Evolutionary conservation across 2,888 invertebrate genomes (phyloP), one percentile per base, ranked within the genome.

Genomic region (Macrosoma leucophasiata): DNA sequence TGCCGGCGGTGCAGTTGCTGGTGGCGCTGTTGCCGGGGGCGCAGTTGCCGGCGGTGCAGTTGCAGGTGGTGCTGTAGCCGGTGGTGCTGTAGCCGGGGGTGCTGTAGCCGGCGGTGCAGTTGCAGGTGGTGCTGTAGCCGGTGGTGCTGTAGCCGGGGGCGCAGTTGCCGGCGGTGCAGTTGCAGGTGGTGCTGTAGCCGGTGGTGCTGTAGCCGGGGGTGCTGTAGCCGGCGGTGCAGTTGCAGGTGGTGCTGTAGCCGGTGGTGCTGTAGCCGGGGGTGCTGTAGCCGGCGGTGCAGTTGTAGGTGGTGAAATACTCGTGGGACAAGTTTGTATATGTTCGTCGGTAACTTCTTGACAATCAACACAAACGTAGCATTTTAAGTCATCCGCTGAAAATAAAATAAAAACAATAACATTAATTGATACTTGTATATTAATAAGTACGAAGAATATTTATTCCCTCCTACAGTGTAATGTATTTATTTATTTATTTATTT

Each of bases 361-460:
- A 29, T 58, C 49, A 1, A 43, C 48, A 29, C 74, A 74, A 1
- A 65, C 63, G 41, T 71, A 75, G 32, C 74, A 75, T 45, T 52
- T 36, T 13, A 62, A 46, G 5, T 62, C 58, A 17, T 60, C 42
- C 12, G 55, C 70, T 73, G 50, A 14, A 46, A 50, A 44, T 42
- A 39, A 46, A 12, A 17, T 17, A n/a, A n/a, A n/a, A n/a, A n/a
- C n/a, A n/a, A n/a, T n/a, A n/a, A n/a, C n/a, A n/a, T n/a, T n/a
- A n/a, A n/a, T n/a, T n/a, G n/a, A n/a, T n/a, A n/a, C n/a, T n/a
- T n/a, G n/a, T n/a, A n/a, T n/a, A n/a, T n/a, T n/a, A n/a, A n/a
- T n/a, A n/a, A n/a, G n/a, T n/a, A n/a, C n/a, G n/a, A n/a, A n/a
- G n/a, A n/a, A n/a, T n/a, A n/a, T n/a, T n/a, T n/a, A n/a, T n/a